Evolutionary conservation across 2,888 invertebrate genomes (phyloP).

Genomic region (Syrphus vitripennis): DNA sequence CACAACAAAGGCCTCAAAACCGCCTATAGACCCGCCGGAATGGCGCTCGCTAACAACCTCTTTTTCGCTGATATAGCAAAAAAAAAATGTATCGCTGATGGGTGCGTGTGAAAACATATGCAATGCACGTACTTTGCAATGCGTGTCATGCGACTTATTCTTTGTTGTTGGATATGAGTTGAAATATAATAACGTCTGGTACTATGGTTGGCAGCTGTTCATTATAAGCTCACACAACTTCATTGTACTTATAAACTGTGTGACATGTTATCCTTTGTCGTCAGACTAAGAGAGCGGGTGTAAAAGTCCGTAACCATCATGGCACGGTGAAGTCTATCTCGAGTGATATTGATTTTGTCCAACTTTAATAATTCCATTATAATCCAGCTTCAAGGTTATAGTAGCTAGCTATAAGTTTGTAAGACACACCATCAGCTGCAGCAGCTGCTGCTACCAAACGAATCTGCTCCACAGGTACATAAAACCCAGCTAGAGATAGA

Average conservation of each 20-base stretch:
- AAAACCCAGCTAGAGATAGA: conserved; percentile 60
- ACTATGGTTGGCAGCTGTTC: conserved; percentile 48
- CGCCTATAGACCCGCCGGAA: neutral
- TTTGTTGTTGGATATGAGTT: neutral
- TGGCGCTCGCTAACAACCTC: neutral
- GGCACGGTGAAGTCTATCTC: conserved; percentile 18
- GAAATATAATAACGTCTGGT: conserved; percentile 7
- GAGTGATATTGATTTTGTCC: conserved; percentile 64
- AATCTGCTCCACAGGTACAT: conserved; percentile 63
- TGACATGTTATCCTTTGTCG: conserved; percentile 54
- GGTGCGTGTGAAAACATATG: conserved; percentile 63
- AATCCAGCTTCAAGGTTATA: conserved; percentile 66
- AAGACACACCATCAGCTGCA: conserved; percentile 8
- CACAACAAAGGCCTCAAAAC: conserved; percentile 35
- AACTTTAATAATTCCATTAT: conserved; percentile 58
- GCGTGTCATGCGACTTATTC: conserved; percentile 47
- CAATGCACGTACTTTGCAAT: conserved; percentile 63
- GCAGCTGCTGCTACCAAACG: conserved; percentile 35
- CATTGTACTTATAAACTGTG: neutral
- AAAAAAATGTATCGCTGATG: neutral
- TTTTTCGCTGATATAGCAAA: neutral
- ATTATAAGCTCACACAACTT: conserved; percentile 43
- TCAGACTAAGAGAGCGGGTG: neutral
- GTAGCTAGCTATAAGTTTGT: conserved; percentile 10
- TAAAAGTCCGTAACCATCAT: neutral